Evolutionary conservation across 2,113 vertebrate genomes (phyloP), one percentile per base, ranked within the genome.

Genomic region (Neogale vison): DNA sequence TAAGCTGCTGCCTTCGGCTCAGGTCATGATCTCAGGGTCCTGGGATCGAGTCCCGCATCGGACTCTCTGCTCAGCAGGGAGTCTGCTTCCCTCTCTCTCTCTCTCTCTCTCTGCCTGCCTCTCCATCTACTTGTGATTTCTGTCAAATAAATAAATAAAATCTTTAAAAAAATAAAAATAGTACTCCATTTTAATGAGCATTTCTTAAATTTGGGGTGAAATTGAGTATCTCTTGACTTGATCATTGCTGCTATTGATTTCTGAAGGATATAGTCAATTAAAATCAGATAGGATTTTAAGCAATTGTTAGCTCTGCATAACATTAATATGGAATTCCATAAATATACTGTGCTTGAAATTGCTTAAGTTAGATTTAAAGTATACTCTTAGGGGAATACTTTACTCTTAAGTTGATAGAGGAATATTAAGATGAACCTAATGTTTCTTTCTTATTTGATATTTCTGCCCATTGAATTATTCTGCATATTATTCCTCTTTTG

Each of bases 341-440:
- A 80, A 55, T 81, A 92, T 39, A 81, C 18, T 67, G 45, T 45
- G n/a, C 47, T 91, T 88, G 45, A 93, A 91, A 93, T 80, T 50
- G 20, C 47, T 96, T 77, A 95, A 77, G 21, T 59, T 96, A 59
- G 42, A 84, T 47, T 88, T 90, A 69, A 95, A 88, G 85, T 82
- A 42, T 42, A 63, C 23, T 31, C 23, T 57, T 76, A 45, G 65
- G 21, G 21, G 31, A 57, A 72, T 55, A 93, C 90, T 1, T 86
- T 77, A 61, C 13, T 57, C 50, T 88, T n/a, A 61, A 61, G 24
- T 92, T 36, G 26, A 45, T 50, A 89, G 39, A 65, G 18, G 55
- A 69, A 34, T 90, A 87, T 77, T 80, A 85, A 84, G 31, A 91
- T 29, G n/a, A 55, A 55, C 9, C 47, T 94, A 89, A 79, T 26